phyloP scores from a whole-genome alignment of 2,888 invertebrate species.

The Nasonia oneida region DNA sequence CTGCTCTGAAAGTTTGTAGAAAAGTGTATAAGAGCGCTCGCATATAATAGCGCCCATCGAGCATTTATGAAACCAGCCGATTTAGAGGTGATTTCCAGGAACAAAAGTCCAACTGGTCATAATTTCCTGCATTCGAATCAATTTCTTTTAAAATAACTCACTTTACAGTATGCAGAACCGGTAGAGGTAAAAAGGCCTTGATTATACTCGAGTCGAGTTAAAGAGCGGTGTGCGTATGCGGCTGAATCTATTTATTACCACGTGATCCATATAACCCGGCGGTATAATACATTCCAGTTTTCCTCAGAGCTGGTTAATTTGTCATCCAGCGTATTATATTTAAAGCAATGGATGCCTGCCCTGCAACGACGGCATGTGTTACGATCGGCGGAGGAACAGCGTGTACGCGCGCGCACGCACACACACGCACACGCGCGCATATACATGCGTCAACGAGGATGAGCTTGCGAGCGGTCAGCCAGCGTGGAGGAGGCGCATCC shows the following conservation, averaged over 20 bases:
- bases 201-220: not conserved
- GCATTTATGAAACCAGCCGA: not conserved
- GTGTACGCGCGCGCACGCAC: not conserved
- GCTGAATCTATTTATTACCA: conserved; percentile 9
- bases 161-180: not conserved
- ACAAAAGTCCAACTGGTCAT: not conserved
- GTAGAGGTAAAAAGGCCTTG: not conserved
- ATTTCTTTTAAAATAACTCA: conserved; percentile 5
- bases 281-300: not conserved
- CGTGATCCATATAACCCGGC: conserved; percentile 1
- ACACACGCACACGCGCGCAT: not conserved
- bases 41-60: not conserved
- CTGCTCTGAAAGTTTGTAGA: not conserved
- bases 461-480: conserved; percentile 52
- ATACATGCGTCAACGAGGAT: conserved; percentile 12
- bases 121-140: conserved; percentile 10
- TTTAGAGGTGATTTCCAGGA: not conserved
- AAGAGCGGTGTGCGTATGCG: not conserved
- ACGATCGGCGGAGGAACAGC: not conserved
- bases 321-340: not conserved
- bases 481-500: conserved; percentile 66
- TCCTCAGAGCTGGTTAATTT: conserved; percentile 5
- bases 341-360: not conserved
- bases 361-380: too few relatives aligned
- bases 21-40: not conserved